Conservation (phyloP, 2,113 vertebrate species). For the Calypte anna region DNA sequence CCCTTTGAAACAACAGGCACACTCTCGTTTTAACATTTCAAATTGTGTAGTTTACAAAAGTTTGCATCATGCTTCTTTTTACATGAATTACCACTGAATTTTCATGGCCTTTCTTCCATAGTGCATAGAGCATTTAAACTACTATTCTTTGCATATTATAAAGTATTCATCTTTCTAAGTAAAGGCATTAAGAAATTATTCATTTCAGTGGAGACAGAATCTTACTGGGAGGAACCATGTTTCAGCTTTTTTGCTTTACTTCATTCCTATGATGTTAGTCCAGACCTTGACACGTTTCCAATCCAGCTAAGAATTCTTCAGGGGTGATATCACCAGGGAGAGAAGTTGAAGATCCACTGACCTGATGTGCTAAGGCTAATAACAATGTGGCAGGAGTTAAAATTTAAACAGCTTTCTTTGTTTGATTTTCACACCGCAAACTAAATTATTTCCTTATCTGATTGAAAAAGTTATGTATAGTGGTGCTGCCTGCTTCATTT, state of each 20-base stretch:
- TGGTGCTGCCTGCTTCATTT: not conserved
- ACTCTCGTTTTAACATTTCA: not conserved
- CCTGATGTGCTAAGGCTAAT: conserved; percentile 36
- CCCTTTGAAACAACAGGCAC: not conserved
- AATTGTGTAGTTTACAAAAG: not conserved
- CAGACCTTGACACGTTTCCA: conserved; percentile 28
- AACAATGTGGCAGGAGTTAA: conserved; percentile 58
- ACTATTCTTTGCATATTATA: not conserved
- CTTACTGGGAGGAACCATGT: not conserved
- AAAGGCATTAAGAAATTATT: conserved; percentile 18
- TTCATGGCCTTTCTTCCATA: not conserved
- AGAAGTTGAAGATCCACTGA: conserved; percentile 59
- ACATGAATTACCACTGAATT: not conserved
- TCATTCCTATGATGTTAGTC: not conserved
- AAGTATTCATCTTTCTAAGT: conserved; percentile 31
- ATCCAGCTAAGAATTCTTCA: conserved; percentile 55
- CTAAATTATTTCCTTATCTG: conserved; percentile 41
- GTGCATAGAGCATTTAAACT: not conserved
- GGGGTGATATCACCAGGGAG: conserved; percentile 59
- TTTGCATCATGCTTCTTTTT: not conserved
- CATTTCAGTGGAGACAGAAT: conserved; percentile 20
- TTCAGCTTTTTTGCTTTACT: conserved; percentile 10
- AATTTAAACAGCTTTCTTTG: conserved; percentile 59
- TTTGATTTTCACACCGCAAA: conserved; percentile 57
- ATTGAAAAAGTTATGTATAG: not conserved